Conservation (phyloP, 2,797 vertebrate genomes). For the Helostoma temminkii region DNA sequence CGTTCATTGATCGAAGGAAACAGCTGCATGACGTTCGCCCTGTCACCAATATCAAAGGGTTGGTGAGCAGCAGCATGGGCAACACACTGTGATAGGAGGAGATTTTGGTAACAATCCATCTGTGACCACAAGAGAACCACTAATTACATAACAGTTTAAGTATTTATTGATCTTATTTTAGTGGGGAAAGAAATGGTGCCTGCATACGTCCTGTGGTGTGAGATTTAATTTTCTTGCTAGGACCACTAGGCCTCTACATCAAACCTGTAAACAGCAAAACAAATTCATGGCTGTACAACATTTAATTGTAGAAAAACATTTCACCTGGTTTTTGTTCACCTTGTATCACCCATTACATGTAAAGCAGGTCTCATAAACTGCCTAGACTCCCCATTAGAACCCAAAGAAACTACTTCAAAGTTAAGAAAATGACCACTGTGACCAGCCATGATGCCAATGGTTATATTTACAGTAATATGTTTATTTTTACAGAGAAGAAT, state of each 20-base stretch:
- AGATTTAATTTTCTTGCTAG: neutral
- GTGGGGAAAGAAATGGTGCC: neutral
- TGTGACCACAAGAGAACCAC: neutral
- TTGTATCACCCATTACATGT: neutral
- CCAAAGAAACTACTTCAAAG: constrained; percentile 33
- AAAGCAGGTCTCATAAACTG: neutral
- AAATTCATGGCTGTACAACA: neutral
- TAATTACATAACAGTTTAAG: constrained; percentile 3
- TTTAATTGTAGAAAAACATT: constrained; percentile 4
- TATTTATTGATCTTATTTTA: constrained; percentile 25
- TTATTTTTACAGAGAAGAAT: constrained; percentile 53
- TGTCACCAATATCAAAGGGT: constrained; percentile 91
- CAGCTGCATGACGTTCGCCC: constrained; percentile 94
- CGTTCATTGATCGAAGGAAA: constrained; percentile 93
- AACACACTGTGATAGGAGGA: constrained; percentile 77
- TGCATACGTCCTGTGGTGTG: neutral
- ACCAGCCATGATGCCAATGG: constrained; percentile 13
- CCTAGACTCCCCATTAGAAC: neutral
- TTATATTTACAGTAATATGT: constrained; percentile 36
- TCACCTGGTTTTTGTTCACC: constrained; percentile 1
- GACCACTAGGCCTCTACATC: neutral
- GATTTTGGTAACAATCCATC: neutral
- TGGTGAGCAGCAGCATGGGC: constrained; percentile 89
- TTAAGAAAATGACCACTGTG: constrained; percentile 42
- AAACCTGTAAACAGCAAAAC: neutral